Base-by-base conservation (phyloP, 1,140 invertebrate species). In the Limonius californicus region DNA sequence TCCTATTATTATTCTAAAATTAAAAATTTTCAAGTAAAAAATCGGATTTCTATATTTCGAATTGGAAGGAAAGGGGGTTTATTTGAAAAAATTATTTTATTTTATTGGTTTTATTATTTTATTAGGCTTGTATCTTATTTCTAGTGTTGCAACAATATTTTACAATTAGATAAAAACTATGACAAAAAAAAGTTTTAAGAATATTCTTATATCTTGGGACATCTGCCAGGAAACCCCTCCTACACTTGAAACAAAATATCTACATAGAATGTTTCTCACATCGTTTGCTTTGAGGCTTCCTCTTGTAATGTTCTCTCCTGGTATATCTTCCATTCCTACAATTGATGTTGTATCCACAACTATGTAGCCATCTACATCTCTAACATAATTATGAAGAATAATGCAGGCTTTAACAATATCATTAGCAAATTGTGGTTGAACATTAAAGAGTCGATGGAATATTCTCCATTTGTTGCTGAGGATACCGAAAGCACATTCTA, bases 401-500 rank as follows among this genome's bases (percentile, higher is more conserved):
- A 62, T 43, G 27, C 61, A 62, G 2, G 61, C 61, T 14, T 65
- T 61, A 30, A 65, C 54, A 56, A 65, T 57, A 32, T 62, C 16
- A 35, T 58, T 62, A 20, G 56, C 66, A 54, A 58, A 23, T 50
- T 59, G 53, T 20, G 57, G 43, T 20, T 55, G 11, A 18, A 45
- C 54, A 65, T 64, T 12, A 3, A 76, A 60, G 2, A 72, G 62
- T 47, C 60, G 54, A 58, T 71, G 67, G 43, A 74, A 70, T 50
- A 76, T 70, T 59, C 70, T 27, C 72, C 71, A 76, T 64, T 74
- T 76, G 43, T 75, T 73, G 16, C 39, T 14, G 11, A 72, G 15
- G n/a, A 72, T 68, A 9, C 61, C 67, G 64, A 72, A 70, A 15
- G 70, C 19, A 70, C 78, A 80, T 64, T 81, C 78, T 12, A 78